Evolutionary conservation across 2,797 vertebrate genomes (phyloP).

Genomic region (Eospalax fontanierii): DNA sequence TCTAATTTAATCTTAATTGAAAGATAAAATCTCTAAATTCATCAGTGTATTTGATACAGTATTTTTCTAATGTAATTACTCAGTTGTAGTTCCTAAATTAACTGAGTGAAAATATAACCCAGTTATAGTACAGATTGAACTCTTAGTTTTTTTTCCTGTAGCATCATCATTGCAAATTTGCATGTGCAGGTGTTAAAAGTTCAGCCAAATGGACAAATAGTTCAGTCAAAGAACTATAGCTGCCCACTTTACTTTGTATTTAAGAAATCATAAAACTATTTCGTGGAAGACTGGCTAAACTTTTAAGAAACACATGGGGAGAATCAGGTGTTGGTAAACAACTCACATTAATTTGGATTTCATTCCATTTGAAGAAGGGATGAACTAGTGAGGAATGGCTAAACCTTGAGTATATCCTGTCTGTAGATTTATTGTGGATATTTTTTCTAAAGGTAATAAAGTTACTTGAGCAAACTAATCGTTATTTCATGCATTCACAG

Average conservation of each 20-base stretch:
- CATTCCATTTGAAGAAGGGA: conserved; percentile 46
- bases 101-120: conserved; percentile 38
- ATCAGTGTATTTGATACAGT: background rate
- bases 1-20: background rate
- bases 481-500: conserved; percentile 52
- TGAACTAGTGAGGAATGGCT: conserved; percentile 56
- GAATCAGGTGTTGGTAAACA: conserved; percentile 58
- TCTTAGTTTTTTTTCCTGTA: background rate
- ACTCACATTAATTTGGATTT: conserved; percentile 52
- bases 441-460: conserved; percentile 63
- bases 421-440: conserved; percentile 2
- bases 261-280: conserved; percentile 56
- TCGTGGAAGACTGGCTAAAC: conserved; percentile 16
- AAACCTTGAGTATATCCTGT: conserved; percentile 52
- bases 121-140: conserved; percentile 43
- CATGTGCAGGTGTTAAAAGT: conserved; percentile 11
- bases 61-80: conserved; percentile 61
- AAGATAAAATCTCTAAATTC: conserved; percentile 24
- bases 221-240: background rate
- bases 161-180: conserved; percentile 46
- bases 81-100: conserved; percentile 43
- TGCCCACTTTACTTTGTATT: conserved; percentile 9
- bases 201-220: conserved; percentile 27
- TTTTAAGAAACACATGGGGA: conserved; percentile 55
- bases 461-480: conserved; percentile 59